These are phyloP conservation scores for Anhinga anhinga DNA, from an alignment of 2,113 vertebrate genomes.

Conservation along the genomic window DNA sequence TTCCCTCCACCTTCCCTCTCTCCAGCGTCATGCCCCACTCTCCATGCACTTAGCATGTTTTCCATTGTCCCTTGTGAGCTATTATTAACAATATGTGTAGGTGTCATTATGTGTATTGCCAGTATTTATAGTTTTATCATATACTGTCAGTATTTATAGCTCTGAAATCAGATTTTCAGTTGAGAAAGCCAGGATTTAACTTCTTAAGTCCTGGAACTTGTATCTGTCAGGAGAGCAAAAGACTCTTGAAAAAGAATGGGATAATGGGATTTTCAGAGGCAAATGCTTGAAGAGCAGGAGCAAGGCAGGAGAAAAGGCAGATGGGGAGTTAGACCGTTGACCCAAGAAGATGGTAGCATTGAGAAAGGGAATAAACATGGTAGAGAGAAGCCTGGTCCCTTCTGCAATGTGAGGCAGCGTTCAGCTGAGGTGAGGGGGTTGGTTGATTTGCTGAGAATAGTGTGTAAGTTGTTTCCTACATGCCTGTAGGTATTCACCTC, in stretches of 20 bases:
- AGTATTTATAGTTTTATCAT: conserved; percentile 56
- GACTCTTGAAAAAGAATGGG: background rate
- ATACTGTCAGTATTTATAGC: conserved; percentile 52
- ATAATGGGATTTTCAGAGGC: background rate
- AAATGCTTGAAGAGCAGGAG: background rate
- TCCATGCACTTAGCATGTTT: background rate
- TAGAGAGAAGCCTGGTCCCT: background rate
- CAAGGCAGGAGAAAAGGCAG: background rate
- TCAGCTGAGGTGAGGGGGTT: background rate
- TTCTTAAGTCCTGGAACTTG: background rate
- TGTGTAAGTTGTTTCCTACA: background rate
- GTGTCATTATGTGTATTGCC: conserved; percentile 28
- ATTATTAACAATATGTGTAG: conserved; percentile 44
- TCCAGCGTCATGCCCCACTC: background rate
- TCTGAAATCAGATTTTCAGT: background rate
- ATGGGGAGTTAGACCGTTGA: background rate
- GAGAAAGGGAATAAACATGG: background rate
- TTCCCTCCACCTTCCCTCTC: background rate
- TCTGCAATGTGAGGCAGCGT: background rate
- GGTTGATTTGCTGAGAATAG: background rate
- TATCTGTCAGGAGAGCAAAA: background rate
- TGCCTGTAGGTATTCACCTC: background rate
- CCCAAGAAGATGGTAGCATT: background rate
- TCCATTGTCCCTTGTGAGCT: conserved; percentile 31
- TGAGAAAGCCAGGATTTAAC: conserved; percentile 15